These are phyloP conservation scores for Huso huso DNA, from an alignment of 2,797 vertebrate species.

Conservation along the genomic window DNA sequence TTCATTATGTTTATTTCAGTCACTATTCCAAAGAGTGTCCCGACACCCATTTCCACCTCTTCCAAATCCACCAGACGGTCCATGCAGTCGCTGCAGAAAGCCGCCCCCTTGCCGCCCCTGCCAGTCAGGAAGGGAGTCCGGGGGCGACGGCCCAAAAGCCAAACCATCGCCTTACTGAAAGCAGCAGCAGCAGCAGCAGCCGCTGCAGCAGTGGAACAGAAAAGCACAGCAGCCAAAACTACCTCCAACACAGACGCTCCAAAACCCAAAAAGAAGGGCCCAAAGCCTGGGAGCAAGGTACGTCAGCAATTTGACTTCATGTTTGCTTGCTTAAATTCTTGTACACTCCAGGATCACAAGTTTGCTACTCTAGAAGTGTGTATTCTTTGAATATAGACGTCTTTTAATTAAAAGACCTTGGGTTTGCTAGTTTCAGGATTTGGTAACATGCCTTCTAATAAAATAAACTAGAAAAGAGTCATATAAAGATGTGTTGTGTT, in stretches of 20 bases:
- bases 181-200: constrained; percentile 55
- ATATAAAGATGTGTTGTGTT: too few relatives aligned
- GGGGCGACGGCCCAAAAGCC: constrained; percentile 63
- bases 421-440: too few relatives aligned
- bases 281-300: constrained; percentile 86
- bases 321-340: too few relatives aligned
- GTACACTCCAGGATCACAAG: too few relatives aligned
- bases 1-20: constrained; percentile 57
- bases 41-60: constrained; percentile 59
- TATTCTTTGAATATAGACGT: too few relatives aligned
- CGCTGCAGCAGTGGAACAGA: constrained; percentile 29
- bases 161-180: constrained; percentile 67
- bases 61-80: constrained; percentile 72
- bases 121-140: constrained; percentile 71
- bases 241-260: constrained; percentile 40
- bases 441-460: too few relatives aligned
- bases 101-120: constrained; percentile 54
- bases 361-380: too few relatives aligned
- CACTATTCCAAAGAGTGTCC: constrained; percentile 65
- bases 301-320: constrained; percentile 7
- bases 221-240: constrained; percentile 41
- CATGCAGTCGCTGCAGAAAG: constrained; percentile 74
- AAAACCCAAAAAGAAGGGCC: constrained; percentile 71
- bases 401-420: too few relatives aligned
- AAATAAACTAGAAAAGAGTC: too few relatives aligned